A percentile compares a stretch with the other conserved stretches of the same genome.
Conservation (phyloP, 30 jellyfish, hydroid and myxozoan genomes). For the Turritopsis dohrnii region DNA sequence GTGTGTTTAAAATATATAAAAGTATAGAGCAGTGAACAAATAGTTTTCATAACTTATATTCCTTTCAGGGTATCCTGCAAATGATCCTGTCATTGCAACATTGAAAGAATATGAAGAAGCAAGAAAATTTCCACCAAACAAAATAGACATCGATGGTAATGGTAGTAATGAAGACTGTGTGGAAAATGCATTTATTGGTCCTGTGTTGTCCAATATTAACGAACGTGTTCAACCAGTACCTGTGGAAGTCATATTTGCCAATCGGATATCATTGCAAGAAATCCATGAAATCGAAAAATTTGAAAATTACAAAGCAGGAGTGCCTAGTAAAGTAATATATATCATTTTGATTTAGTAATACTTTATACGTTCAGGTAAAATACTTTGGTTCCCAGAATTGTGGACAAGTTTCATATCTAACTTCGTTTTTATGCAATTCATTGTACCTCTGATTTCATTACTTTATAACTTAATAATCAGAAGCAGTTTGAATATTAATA, state of each 20-base stretch:
- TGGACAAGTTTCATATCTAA: background rate
- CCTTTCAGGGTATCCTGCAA: constrained; percentile 43
- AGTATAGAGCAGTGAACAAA: too few species aligned
- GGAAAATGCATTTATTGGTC: constrained; percentile 55
- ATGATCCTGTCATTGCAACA: constrained; percentile 77
- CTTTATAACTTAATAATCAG: too few species aligned
- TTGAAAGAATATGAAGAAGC: constrained; percentile 63
- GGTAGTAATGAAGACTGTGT: constrained; percentile 28
- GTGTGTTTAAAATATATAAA: too few species aligned
- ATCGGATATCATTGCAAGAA: constrained; percentile 38
- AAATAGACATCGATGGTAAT: background rate
- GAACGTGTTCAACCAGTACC: constrained; percentile 56
- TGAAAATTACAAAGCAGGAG: constrained; percentile 53
- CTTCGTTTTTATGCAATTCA: too few species aligned
- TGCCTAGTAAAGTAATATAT: constrained; percentile 56
- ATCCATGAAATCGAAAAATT: constrained; percentile 49
- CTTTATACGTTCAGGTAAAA: background rate
- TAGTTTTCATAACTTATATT: too few species aligned
- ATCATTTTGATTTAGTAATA: background rate
- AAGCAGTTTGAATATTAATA: too few species aligned
- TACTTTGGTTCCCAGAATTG: background rate
- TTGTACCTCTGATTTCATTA: too few species aligned
- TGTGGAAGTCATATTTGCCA: constrained; percentile 30
- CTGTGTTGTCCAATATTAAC: constrained; percentile 58
- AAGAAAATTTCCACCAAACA: background rate